phyloP scores from a whole-genome alignment of 2,113 vertebrate genomes.

The Oreocharis arfaki region DNA sequence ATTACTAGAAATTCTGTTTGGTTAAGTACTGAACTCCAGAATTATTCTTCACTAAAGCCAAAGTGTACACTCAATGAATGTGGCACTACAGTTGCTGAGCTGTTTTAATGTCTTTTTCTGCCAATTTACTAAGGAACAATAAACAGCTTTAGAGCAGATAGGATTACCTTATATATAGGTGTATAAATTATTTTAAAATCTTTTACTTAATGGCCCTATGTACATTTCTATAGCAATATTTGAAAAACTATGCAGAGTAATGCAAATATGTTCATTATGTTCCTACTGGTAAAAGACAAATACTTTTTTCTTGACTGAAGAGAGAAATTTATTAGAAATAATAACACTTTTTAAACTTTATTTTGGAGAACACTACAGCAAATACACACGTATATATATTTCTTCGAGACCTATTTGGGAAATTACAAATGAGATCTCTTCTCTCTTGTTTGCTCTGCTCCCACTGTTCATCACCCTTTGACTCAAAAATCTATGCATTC shows the following conservation, averaged over 20 bases:
- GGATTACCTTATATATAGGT: not conserved
- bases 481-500: not conserved
- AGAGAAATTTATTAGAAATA: not conserved
- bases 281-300: not conserved
- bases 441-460: not conserved
- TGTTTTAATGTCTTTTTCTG: not conserved
- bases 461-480: not conserved
- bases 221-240: not conserved
- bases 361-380: not conserved
- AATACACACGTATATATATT: not conserved
- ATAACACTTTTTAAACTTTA: not conserved
- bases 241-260: not conserved
- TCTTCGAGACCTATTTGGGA: not conserved
- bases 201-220: not conserved
- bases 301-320: not conserved
- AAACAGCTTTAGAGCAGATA: not conserved
- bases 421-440: not conserved
- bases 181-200: not conserved
- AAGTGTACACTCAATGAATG: not conserved
- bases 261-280: not conserved
- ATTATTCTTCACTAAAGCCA: not conserved
- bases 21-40: not conserved
- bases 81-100: not conserved
- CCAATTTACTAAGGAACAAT: not conserved
- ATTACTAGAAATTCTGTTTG: not conserved